These are phyloP conservation scores for Eubasilissa regina DNA, from an alignment of 1,140 invertebrate species.

Conservation along the genomic window DNA sequence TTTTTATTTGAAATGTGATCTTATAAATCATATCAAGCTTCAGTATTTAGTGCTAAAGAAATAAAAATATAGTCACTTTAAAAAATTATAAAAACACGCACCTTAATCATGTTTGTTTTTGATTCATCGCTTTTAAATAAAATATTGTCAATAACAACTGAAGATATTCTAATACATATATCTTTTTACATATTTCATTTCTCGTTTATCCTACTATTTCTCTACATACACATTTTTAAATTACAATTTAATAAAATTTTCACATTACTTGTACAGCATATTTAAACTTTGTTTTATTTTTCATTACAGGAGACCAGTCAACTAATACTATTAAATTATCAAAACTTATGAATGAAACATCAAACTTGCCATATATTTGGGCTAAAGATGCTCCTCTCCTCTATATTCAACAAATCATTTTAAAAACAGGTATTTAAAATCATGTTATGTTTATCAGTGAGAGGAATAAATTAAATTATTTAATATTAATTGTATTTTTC, in stretches of 20 bases:
- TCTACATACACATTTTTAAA: no score
- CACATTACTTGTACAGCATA: no score
- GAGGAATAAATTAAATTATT: background rate
- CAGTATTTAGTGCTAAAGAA: background rate
- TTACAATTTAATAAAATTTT: no score
- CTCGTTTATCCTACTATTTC: no score
- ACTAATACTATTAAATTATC: constrained; percentile 62
- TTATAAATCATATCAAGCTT: background rate
- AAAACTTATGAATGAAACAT: constrained; percentile 68
- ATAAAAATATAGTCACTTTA: background rate
- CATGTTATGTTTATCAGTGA: constrained; percentile 40
- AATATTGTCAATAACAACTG: no score
- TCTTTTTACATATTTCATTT: no score
- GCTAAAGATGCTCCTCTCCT: constrained; percentile 77
- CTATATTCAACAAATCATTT: constrained; percentile 88
- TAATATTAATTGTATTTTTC: background rate
- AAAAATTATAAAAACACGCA: background rate
- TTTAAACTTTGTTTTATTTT: constrained; percentile 3
- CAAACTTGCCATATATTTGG: constrained; percentile 73
- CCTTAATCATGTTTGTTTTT: no score
- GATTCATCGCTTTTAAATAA: no score
- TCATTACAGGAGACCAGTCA: constrained; percentile 52
- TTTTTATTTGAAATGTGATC: no score
- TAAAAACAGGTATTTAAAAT: constrained; percentile 68
- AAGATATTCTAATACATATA: no score